Base-by-base conservation (phyloP, 2,888 invertebrate species). In the Lasioglossum pauxillum region DNA sequence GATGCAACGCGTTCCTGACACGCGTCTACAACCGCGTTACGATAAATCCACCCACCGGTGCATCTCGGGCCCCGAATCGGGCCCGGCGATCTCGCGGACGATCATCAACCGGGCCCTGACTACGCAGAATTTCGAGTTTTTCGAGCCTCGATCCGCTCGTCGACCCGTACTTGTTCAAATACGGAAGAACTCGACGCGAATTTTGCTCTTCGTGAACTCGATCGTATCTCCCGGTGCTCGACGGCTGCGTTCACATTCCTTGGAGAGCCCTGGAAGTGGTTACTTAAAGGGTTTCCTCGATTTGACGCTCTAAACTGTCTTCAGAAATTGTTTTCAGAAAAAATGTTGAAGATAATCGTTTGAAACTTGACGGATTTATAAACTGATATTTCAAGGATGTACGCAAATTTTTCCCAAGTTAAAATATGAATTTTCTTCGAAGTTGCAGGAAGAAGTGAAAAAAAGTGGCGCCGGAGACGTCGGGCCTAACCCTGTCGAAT, bases 111-210 rank as follows among this genome's bases (percentile, higher is more conserved):
- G 81, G 60, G 75, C 88, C 86, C 73, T 92, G 91, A 91, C 91
- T 91, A 89, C 85, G 92, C 91, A 92, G 82, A 85, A 92, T 87
- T 88, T 86, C 84, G 78, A 91, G 87, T 89, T 88, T 89, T 84
- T 83, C 80, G 80, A 76, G 73, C 82, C 80, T 84, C 86, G 89
- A 89, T 79, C 75, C 80, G 84, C 67, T 73, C 64, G 35, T 76
- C 84, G 49, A 19, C 31, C 64, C 19, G 64, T 64, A 14, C 64
- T 16, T 16, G 31, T 16, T 64, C 64, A 64, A 64, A 64, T 64
- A 64, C 64, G 64, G 64, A 64, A 64, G 64, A 64, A 64, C 60
- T 60, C 27, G 5, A 27, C 31, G 64, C 64, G 64, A 31, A 31
- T 31, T 64, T n/a, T 14, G 31, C 16, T 64, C 64, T 27, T 1